Base-by-base conservation (phyloP, 92 coral and sea anemone genomes). In the Isaurus tuberculatus region DNA sequence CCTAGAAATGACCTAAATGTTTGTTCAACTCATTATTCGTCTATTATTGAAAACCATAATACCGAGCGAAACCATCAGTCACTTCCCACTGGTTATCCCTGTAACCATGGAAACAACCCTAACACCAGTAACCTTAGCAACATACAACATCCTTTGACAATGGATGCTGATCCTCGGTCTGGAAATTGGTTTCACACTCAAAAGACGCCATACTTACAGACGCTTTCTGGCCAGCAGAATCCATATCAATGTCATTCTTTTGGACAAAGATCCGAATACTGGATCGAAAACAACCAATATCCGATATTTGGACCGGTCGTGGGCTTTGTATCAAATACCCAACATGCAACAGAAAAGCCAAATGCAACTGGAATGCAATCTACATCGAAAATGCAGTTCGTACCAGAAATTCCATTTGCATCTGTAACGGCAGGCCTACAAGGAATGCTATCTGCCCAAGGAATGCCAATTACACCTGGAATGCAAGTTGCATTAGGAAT, bases 31-130 rank as follows among this genome's bases (percentile, higher is more conserved):
- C 0, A 40, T 7, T 40, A 40, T 7, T 40, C 46, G 0, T 8
- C 46, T 7, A 40, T 40, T 13, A 40, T 40, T 7, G 46, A 40
- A 40, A 40, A 4, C 11, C 10, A 7, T 7, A 40, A 40, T 6
- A 13, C 46, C 0, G 46, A 6, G 46, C 9, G 7, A 40, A 0
- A 40, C 46, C 46, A 40, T 40, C 78, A 28, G 19, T 0, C 17
- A 17, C 37, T 34, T 72, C 78, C 36, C n/a, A 28, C n/a, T 3
- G 78, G 11, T 3, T 17, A 32, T 36, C 68, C 64, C 8, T 75
- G 49, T 33, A 32, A n/a, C 81, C 48, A 75, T 53, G 69, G 48
- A 55, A 75, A 57, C 53, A 63, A 75, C 32, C 57, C 57, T 8
- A 3, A 75, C 8, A 49, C 32, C 32, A 6, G 8, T 57, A 36